Base-by-base conservation (phyloP, 2,113 vertebrate genomes). In the Isurus oxyrinchus region DNA sequence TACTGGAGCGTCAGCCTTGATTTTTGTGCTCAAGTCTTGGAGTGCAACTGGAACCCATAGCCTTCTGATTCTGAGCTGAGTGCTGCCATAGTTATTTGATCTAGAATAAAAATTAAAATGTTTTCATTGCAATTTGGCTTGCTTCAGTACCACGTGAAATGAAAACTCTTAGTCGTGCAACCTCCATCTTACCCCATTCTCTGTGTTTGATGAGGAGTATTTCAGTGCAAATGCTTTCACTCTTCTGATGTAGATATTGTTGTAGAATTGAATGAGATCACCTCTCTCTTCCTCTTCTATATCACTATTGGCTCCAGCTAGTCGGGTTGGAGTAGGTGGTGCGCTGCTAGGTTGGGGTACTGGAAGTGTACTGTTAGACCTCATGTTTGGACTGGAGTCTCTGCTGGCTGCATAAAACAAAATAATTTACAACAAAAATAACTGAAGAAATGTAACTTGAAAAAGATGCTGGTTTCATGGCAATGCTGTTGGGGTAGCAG, bases 181-280 rank as follows among this genome's bases (percentile, higher is more conserved):
- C 5, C 81, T 35, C 10, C 35, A 63, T 63, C 91, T 96, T 59
- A 96, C 96, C 66, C 44, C 91, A 96, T 44, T 95, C 5, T 96
- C 96, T 59, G 23, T 2, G 13, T 40, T 91, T 49, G 87, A 93
- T 67, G 97, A 97, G 0, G 98, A 98, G 95, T 99, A 99, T 96
- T 98, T 98, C 76, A 98, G 97, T 96, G 98, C 99, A 25, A 99
- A 99, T 0, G 96, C 97, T 61, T 98, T 98, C 55, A 99, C 98
- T 96, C 98, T 98, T 96, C 98, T 98, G 19, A 98, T 97, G 96
- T 99, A 99, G 96, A 99, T 96, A 6, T 97, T 98, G 97, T 99
- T 99, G 96, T 99, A 99, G 97, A 99, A 99, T 86, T 98, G 98
- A 96, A 99, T 99, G 67, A 99, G 98, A 97, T 99, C 98, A 2